Evolutionary conservation across 2,797 vertebrate genomes (phyloP), one percentile per base, ranked within the genome.

Genomic region (Manis pentadactyla): DNA sequence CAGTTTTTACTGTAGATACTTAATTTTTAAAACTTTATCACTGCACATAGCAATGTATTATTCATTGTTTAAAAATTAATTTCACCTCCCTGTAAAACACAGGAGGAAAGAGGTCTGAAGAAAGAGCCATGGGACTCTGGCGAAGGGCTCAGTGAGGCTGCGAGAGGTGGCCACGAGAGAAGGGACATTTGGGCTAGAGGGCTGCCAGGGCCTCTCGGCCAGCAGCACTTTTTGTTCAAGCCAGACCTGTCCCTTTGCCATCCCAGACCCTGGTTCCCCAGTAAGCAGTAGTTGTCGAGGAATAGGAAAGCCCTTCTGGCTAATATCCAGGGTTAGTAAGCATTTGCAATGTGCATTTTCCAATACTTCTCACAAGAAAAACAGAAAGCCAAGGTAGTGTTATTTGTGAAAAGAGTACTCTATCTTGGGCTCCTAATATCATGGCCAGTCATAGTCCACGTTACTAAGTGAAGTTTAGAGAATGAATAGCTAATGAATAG

Each of bases 231-330:
- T 90, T 64, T 10, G 34, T 57, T 90, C 37, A 64, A 85, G 79
- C 25, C 49, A 90, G 31, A 91, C 31, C 29, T 64, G 46, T 91
- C 19, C 34, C 37, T 87, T 77, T 85, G 92, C 77, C 42, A 71
- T 31, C 49, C 18, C 11, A 90, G 27, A 49, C 14, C 46, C 34
- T 53, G 73, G 42, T 14, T 78, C 23, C 17, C 66, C 49, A 77
- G 55, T 12, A 93, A 84, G 82, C 85, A 82, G 49, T n/a, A 51
- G 73, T 77, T 86, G 73, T 86, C 4, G 0, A 97, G 85, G 83
- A 93, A 69, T 57, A 73, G 77, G 49, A 88, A 77, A 66, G 29
- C 13, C 42, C 55, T 79, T 87, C 31, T 21, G 25, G n/a, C 1
- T 37, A 21, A 84, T n/a, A 78, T 73, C 15, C 34, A 31, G 61